A percentile compares a stretch with the other conserved stretches of the same genome.
These are phyloP conservation scores for Anagrus nilaparvatae DNA, from an alignment of 1,140 invertebrate genomes.

Conservation along the genomic window DNA sequence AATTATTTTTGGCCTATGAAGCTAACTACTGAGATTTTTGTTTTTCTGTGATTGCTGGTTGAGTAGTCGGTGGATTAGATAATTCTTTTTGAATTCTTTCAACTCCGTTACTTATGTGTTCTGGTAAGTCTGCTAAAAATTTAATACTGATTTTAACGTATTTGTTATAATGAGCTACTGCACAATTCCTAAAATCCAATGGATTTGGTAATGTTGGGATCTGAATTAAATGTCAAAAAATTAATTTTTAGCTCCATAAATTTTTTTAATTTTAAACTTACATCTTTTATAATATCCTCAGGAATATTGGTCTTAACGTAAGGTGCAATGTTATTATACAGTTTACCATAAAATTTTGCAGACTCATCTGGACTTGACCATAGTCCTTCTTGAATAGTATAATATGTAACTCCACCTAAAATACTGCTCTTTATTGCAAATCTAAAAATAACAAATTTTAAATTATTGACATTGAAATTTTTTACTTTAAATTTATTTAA, in stretches of 20 bases:
- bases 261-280: constrained; percentile 17
- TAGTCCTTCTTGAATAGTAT: constrained; percentile 28
- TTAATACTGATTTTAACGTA: constrained; percentile 18
- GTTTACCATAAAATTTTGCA: constrained; percentile 27
- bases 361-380: constrained; percentile 33
- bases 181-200: constrained; percentile 11
- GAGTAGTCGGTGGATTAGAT: too few species aligned
- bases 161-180: constrained; percentile 16
- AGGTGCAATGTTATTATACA: constrained; percentile 26
- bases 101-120: constrained; percentile 16
- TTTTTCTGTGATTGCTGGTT: too few species aligned
- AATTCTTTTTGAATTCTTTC: constrained; percentile 10
- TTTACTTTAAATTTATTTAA: too few species aligned
- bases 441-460: constrained; percentile 25
- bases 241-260: too few species aligned
- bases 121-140: constrained; percentile 18
- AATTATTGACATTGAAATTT: too few species aligned
- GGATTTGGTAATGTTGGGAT: constrained; percentile 11
- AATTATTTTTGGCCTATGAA: too few species aligned
- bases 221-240: not conserved
- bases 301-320: constrained; percentile 27
- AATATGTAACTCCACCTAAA: constrained; percentile 29
- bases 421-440: constrained; percentile 27
- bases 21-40: too few species aligned
- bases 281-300: constrained; percentile 23